Evolutionary conservation across 1,140 invertebrate species (phyloP).

Genomic region (Holotrichia oblita): DNA sequence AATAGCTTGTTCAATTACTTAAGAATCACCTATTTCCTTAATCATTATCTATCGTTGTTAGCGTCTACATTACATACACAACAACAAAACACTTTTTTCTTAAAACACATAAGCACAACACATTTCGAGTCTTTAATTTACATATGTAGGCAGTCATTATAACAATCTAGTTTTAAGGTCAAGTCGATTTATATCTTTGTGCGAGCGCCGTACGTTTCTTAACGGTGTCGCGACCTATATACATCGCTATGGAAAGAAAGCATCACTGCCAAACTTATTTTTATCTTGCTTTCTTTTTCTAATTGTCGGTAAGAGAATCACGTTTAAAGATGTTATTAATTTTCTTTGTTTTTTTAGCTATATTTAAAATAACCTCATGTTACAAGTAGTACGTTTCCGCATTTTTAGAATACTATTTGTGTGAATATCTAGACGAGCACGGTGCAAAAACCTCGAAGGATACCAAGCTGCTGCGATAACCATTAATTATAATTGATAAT

Average conservation of each 20-base stretch:
- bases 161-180: neutral
- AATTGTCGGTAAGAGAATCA: neutral
- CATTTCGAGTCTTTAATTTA: slow-evolving; percentile 8
- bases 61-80: neutral
- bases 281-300: slow-evolving; percentile 1
- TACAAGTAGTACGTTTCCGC: neutral
- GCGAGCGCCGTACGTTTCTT: neutral
- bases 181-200: neutral
- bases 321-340: neutral
- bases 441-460: too few relatives aligned
- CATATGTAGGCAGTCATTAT: neutral
- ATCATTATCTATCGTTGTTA: neutral
- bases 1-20: too few relatives aligned
- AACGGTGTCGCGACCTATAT: neutral
- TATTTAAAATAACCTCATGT: neutral
- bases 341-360: neutral
- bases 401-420: neutral
- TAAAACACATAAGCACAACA: slow-evolving; percentile 2
- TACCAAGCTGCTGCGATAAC: too few relatives aligned
- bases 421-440: neutral
- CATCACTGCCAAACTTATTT: neutral
- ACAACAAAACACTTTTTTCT: slow-evolving; percentile 8
- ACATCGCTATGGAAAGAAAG: neutral
- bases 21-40: neutral
- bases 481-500: too few relatives aligned